Base-by-base conservation (phyloP, 2,888 invertebrate genomes). In the Rhamphomyia laevipes region DNA sequence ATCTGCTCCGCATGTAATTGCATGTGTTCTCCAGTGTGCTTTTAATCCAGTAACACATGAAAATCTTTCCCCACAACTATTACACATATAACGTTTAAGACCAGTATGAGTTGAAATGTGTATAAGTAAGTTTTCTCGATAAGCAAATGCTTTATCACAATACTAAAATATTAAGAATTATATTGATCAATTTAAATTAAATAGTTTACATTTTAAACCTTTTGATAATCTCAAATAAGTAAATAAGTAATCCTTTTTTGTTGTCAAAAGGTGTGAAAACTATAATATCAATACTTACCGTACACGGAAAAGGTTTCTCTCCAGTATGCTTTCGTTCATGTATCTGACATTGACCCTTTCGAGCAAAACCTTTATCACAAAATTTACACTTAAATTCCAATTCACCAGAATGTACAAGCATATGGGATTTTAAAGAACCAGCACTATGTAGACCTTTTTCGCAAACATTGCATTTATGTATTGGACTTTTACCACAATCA, bases 381-480 rank as follows among this genome's bases (percentile, higher is more conserved):
- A 21, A 21, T 12, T 41, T 10, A 21, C 41, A 41, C 13, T 35
- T 35, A 35, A 35, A 35, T 41, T 41, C 17, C 4, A 17, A 21
- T 11, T 6, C 12, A 12, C 17, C 18, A 4, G 16, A 17, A 53
- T 75, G 75, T 38, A 74, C 58, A 17, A 69, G 58, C 60, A 70
- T 62, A 55, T 75, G 75, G 2, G 70, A 70, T 53, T 72, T 72
- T 1, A 70, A 57, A 6, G 70, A 70, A 30, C 74, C 68, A 17
- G 67, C 64, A 5, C 70, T 73, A 12, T 68, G 67, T 44, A 74
- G 67, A 9, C 61, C 61, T 51, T 73, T 74, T 12, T 63, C 61
- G 51, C 75, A 75, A 9, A 67, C 57, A 13, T 61, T 55, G 55
- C 71, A 71, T 46, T 63, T 62, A 49, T 71, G 69, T 1, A 68